Percentiles rank a stretch among this genome's conserved stretches.
Evolutionary conservation across 2,797 vertebrate species (phyloP).

Genomic region (Selene dorsalis): DNA sequence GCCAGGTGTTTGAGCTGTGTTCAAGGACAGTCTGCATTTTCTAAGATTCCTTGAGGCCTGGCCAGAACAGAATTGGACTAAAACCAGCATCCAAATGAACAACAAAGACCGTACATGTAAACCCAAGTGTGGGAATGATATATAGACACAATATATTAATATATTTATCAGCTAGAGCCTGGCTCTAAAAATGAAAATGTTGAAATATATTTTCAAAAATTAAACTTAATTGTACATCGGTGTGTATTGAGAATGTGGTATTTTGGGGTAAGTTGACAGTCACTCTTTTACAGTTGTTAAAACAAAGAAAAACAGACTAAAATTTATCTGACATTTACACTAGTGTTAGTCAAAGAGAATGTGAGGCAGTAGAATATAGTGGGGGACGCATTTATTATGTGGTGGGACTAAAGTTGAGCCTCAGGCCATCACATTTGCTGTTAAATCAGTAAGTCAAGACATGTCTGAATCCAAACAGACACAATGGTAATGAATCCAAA

Average conservation of each 20-base stretch:
- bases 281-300: neutral
- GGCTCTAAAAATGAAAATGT: no score
- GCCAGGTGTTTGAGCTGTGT: neutral
- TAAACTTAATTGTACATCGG: neutral
- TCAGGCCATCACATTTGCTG: constrained; percentile 2
- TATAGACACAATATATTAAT: neutral
- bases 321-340: constrained; percentile 11
- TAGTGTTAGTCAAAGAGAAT: constrained; percentile 3
- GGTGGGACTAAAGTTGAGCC: constrained; percentile 7
- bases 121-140: neutral
- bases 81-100: neutral
- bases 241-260: neutral
- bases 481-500: neutral
- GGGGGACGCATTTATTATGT: neutral
- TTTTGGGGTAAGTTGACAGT: neutral
- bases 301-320: neutral
- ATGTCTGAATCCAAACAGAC: neutral
- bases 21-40: neutral
- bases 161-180: neutral
- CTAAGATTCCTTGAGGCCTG: neutral
- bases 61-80: neutral
- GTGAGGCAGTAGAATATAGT: neutral
- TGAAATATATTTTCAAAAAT: no score
- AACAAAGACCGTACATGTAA: neutral
- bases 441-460: constrained; percentile 17